phyloP scores from a whole-genome alignment of 53 echinoderm and acorn worm species.

The Echinometra lucunter region DNA sequence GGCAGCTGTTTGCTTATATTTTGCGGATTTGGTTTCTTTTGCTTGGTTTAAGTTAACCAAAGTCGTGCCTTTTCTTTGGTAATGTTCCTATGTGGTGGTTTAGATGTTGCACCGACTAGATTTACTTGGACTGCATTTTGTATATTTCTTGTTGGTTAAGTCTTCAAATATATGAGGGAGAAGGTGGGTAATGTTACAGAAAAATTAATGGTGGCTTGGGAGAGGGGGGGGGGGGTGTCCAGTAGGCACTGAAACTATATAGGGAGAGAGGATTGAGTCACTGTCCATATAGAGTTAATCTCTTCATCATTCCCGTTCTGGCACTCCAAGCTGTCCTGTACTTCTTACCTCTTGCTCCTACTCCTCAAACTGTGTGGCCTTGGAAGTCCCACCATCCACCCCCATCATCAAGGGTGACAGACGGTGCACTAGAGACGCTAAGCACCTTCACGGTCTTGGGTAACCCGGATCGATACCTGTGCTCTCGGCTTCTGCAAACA shows the following conservation, averaged over 20 bases:
- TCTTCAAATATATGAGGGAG: neutral
- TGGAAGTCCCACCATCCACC: constrained; percentile 23
- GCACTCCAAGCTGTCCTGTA: constrained; percentile 30
- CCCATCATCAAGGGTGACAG: constrained; percentile 21
- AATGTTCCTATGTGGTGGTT: neutral
- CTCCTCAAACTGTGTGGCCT: neutral
- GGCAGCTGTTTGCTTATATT: constrained; percentile 1
- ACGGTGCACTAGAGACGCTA: neutral
- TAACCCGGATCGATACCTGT: constrained; percentile 46
- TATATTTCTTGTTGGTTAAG: neutral
- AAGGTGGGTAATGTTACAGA: neutral
- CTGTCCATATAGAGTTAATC: constrained; percentile 24
- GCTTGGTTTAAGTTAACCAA: neutral
- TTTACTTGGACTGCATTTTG: neutral
- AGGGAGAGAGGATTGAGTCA: neutral
- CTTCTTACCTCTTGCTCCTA: neutral
- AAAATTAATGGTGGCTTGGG: neutral
- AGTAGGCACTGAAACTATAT: neutral
- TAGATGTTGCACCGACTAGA: neutral
- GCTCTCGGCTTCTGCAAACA: constrained; percentile 31
- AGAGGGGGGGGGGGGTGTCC: too few relatives aligned
- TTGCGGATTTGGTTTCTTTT: neutral
- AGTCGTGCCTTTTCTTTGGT: neutral
- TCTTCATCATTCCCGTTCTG: neutral
- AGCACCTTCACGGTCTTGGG: constrained; percentile 19